A percentile compares a stretch with the other conserved stretches of the same genome.
These are phyloP conservation scores for Platycnemis pennipes DNA, from an alignment of 2,888 invertebrate species.

Conservation along the genomic window DNA sequence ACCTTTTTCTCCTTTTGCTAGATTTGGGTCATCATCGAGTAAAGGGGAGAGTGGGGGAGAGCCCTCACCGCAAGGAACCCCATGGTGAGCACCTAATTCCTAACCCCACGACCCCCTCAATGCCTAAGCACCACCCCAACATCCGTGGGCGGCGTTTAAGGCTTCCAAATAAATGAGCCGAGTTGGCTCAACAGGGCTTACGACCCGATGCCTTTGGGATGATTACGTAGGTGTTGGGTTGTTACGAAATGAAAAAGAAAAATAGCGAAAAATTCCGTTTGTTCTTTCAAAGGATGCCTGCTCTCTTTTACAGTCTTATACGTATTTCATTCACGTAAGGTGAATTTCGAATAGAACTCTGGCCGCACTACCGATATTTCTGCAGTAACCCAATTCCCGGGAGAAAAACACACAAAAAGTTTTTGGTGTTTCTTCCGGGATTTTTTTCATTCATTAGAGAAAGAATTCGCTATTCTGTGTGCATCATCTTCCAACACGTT, in stretches of 20 bases:
- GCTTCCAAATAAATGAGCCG: slow-evolving; percentile 19
- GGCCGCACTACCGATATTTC: not conserved
- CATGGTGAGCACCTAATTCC: not conserved
- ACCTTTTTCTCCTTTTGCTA: not conserved
- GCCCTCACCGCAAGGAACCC: not conserved
- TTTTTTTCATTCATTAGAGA: not conserved
- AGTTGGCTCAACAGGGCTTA: not conserved
- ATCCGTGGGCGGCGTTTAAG: not conserved
- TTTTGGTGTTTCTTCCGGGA: not conserved
- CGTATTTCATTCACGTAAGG: not conserved
- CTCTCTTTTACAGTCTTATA: not conserved
- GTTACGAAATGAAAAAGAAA: not conserved
- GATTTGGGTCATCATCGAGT: not conserved
- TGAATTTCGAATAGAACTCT: not conserved
- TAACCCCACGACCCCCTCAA: not conserved
- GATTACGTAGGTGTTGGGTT: not conserved
- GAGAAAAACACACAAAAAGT: not conserved
- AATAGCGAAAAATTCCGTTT: not conserved
- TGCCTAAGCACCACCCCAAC: not conserved
- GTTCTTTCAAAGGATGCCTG: not conserved
- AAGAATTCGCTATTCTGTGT: not conserved
- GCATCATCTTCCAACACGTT: not conserved
- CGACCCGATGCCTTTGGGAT: not conserved
- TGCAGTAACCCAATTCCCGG: not conserved
- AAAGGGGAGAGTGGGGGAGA: not conserved